Evolutionary conservation across 2,797 vertebrate genomes (phyloP), one percentile per base, ranked within the genome.

Genomic region (Florisuga fusca): DNA sequence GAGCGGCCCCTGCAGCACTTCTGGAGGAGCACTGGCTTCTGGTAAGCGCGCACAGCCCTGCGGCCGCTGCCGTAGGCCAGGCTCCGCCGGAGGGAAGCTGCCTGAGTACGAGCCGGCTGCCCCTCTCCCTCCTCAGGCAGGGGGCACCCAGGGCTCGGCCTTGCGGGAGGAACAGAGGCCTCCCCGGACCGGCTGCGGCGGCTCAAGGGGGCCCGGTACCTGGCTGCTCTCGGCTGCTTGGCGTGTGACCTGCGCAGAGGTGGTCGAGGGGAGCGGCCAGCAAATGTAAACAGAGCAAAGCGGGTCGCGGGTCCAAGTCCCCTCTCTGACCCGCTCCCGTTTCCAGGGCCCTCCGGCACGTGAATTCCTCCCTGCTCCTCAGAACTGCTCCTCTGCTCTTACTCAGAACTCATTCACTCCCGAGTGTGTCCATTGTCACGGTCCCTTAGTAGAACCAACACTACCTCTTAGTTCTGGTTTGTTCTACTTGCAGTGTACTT

Each of bases 21-120:
- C 3, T 96, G 95, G 95, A 90, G 89, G 84, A 96, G 94, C 81
- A 95, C 94, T 7, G 95, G 95, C 54, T 96, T 94, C 79, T 96
- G 95, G 95, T 96, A 95, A 95, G 95, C 59, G 38, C 15, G 34
- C 66, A 2, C 26, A 7, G 55, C 36, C 29, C 22, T 7, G 22
- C 7, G 29, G 50, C 31, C 36, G 11, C 23, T 7, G 34, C 13
- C 41, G n/a, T 4, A 17, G 83, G 58, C 51, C 59, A 1, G 5
- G 36, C 21, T 4, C 7, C 2, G 54, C 54, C 15, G 41, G 14
- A 19, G 10, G 16, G 67, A 15, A 29, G 69, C 59, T 10, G 54
- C 34, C 15, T 36, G 31, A 4, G 23, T 6, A 15, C 17, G 33
- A 36, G 26, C 31, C n/a, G 53, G 15, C 31, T 10, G 34, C 46